Evolutionary conservation across 2,113 vertebrate species (phyloP), one percentile per base, ranked within the genome.

Genomic region (Ceyx melanurus): DNA sequence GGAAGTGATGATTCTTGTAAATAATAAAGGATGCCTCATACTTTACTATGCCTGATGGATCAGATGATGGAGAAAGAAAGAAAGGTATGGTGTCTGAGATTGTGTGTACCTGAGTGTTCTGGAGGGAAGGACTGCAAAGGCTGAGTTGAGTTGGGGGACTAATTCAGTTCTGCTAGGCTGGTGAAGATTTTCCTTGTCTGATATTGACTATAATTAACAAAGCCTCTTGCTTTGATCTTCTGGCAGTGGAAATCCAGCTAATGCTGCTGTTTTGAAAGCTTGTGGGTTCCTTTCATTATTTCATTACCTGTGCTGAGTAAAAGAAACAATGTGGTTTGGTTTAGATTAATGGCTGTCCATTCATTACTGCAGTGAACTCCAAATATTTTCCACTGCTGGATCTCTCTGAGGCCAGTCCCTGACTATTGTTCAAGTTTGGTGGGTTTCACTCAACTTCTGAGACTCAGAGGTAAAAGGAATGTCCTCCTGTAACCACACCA

Each of bases 321-420:
- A 91, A 96, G 90, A 92, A 97, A 95, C 95, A 95, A 89, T 95
- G 86, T 85, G 90, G 95, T 94, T 97, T 94, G 86, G 79, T 97
- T 95, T 94, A 93, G 94, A 96, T 96, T 94, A 96, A 96, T 94
- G 86, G 22, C 45, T 70, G 19, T 56, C 86, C 92, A 94, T 96
- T 94, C 92, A 91, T 95, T 93, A 94, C 58, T 60, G 56, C 42
- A 88, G 72, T 11, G 51, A 84, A 84, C 96, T 92, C 22, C 0
- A 1, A 89, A 81, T 68, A 68, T 93, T 94, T 93, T 68, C 43
- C 67, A 77, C 71, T 54, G 16, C 46, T 20, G 35, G 26, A 33
- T 89, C 11, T 73, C 45, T 75, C 37, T n/a, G 86, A 93, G 95
- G 93, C 94, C 95, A 96, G 35, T 22, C 89, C 58, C 79, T 48